A percentile compares a stretch with the other conserved stretches of the same genome.
Conservation (phyloP, 1,140 invertebrate genomes). For the Panagrolaimus sp. region DNA sequence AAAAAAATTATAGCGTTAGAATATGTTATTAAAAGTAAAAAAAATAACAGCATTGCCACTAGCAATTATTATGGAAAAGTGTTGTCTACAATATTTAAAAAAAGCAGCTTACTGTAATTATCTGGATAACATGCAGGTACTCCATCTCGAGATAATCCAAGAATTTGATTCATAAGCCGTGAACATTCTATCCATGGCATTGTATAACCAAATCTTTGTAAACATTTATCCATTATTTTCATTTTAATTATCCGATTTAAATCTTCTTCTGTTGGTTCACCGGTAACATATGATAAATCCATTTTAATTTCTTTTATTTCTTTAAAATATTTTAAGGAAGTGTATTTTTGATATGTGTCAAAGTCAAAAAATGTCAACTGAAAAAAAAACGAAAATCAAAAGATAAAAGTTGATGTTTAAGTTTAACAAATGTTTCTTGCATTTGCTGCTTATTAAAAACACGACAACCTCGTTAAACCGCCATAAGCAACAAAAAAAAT, state of each 20-base stretch:
- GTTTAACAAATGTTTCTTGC: no score
- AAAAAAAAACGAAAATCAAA: no score
- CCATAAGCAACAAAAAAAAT: no score
- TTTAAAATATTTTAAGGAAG: no score
- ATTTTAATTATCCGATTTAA: background rate
- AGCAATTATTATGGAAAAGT: no score
- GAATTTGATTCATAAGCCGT: background rate
- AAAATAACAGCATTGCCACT: background rate
- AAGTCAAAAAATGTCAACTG: no score
- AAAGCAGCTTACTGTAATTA: background rate
- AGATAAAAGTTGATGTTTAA: no score
- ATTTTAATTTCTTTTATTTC: background rate
- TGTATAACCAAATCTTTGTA: background rate
- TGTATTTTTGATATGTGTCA: no score
- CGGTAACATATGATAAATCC: background rate
- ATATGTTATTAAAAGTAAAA: background rate
- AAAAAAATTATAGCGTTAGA: no score
- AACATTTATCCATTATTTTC: conserved; percentile 3
- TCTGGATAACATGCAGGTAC: background rate
- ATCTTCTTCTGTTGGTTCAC: background rate
- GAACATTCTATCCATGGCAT: conserved; percentile 1
- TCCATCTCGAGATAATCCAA: background rate
- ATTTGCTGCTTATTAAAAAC: no score
- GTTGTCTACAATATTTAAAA: background rate
- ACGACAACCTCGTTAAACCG: no score